phyloP scores from a whole-genome alignment of 2,797 vertebrate species.

The Lepidocolaptes lacrymiger region DNA sequence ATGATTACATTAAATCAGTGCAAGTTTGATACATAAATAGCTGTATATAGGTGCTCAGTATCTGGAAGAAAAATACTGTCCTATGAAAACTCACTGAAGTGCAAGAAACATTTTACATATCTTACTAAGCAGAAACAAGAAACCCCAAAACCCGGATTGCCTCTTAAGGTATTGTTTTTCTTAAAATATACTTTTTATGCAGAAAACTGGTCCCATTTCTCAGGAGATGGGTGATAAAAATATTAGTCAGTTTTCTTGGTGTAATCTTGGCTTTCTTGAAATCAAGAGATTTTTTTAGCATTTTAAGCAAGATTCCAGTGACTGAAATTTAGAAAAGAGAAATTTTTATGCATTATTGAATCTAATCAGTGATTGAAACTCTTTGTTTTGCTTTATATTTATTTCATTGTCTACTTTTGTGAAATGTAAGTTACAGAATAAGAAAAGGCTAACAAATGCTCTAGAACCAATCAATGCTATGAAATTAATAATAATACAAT shows the following conservation, averaged over 20 bases:
- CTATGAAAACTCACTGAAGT: not conserved
- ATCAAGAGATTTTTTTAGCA: not conserved
- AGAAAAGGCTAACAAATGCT: conserved; percentile 48
- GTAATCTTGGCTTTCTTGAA: not conserved
- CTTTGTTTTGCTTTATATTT: not conserved
- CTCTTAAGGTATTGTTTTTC: not conserved
- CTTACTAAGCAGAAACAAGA: not conserved
- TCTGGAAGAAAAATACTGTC: not conserved
- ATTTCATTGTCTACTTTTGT: conserved; percentile 5
- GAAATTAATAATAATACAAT: conserved; percentile 63
- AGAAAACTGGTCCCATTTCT: not conserved
- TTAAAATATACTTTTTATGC: not conserved
- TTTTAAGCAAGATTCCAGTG: not conserved
- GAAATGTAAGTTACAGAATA: not conserved
- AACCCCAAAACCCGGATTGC: fast-evolving
- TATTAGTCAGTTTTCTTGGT: not conserved
- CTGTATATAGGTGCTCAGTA: not conserved
- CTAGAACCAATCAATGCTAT: conserved; percentile 61
- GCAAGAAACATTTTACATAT: not conserved
- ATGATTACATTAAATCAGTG: not conserved
- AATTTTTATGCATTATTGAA: not conserved
- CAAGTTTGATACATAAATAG: not conserved
- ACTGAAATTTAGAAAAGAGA: not conserved
- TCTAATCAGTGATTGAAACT: not conserved
- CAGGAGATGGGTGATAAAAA: not conserved